Percentiles rank a stretch among this genome's conserved stretches.
These are phyloP conservation scores for Meteorus sp. DNA, from an alignment of 1,140 invertebrate genomes.

Conservation along the genomic window DNA sequence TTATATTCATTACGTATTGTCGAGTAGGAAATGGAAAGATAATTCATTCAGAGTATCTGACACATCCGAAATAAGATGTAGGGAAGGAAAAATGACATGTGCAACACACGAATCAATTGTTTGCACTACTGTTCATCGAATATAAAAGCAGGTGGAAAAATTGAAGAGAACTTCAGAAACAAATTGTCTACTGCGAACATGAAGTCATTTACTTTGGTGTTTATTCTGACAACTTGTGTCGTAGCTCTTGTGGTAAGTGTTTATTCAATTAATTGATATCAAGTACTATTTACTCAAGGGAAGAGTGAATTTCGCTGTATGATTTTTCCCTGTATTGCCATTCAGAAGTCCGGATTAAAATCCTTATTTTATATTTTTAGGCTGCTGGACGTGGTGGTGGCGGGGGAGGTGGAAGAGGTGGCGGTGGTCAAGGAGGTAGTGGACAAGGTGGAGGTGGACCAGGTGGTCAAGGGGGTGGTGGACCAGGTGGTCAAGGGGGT, in stretches of 20 bases:
- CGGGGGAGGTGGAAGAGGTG: background rate
- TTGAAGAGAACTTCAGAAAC: background rate
- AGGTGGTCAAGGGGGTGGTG: background rate
- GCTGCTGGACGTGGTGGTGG: background rate
- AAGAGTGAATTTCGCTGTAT: too few species aligned
- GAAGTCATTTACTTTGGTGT: constrained; percentile 25
- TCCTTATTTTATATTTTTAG: background rate
- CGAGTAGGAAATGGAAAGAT: too few species aligned
- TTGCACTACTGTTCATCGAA: too few species aligned
- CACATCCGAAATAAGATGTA: too few species aligned
- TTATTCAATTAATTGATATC: background rate
- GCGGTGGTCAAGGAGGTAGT: background rate
- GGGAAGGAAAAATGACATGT: too few species aligned
- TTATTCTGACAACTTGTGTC: constrained; percentile 13
- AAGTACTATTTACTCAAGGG: background rate
- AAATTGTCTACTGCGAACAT: constrained; percentile 21
- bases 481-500: background rate
- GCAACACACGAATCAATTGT: too few species aligned
- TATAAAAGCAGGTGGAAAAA: too few species aligned
- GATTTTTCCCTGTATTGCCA: too few species aligned
- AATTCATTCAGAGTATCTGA: too few species aligned
- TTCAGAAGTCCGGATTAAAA: background rate
- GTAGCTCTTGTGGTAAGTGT: constrained; percentile 28
- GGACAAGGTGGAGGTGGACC: background rate
- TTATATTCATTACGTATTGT: too few species aligned